A percentile compares a stretch with the other conserved stretches of the same genome.
phyloP scores from a whole-genome alignment of 2,797 vertebrate genomes.

The Muscicapa striata region DNA sequence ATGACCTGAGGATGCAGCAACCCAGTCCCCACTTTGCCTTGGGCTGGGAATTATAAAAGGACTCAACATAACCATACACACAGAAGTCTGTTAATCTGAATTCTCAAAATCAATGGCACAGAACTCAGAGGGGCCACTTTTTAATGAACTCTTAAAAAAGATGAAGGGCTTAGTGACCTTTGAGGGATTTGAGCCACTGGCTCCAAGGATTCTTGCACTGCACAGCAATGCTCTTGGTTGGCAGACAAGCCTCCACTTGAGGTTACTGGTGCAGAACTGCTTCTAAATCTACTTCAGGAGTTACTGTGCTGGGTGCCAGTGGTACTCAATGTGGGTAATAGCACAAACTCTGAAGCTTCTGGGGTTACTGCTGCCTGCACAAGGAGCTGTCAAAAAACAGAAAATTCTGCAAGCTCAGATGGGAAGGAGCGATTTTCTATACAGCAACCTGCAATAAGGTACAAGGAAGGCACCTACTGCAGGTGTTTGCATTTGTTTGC shows the following conservation, averaged over 20 bases:
- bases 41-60: neutral
- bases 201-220: neutral
- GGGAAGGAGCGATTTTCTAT: neutral
- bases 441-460: neutral
- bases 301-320: neutral
- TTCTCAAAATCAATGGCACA: neutral
- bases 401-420: neutral
- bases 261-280: conserved; percentile 18
- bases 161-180: conserved; percentile 4
- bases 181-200: neutral
- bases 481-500: neutral
- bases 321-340: neutral
- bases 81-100: neutral
- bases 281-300: neutral
- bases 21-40: neutral
- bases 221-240: neutral
- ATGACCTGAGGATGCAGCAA: neutral
- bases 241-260: neutral
- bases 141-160: neutral
- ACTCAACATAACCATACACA: neutral
- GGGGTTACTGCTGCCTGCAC: neutral
- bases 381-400: neutral
- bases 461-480: neutral
- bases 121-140: neutral
- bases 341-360: neutral